phyloP scores from a whole-genome alignment of 2,797 vertebrate genomes.

The Rachycentron canadum region DNA sequence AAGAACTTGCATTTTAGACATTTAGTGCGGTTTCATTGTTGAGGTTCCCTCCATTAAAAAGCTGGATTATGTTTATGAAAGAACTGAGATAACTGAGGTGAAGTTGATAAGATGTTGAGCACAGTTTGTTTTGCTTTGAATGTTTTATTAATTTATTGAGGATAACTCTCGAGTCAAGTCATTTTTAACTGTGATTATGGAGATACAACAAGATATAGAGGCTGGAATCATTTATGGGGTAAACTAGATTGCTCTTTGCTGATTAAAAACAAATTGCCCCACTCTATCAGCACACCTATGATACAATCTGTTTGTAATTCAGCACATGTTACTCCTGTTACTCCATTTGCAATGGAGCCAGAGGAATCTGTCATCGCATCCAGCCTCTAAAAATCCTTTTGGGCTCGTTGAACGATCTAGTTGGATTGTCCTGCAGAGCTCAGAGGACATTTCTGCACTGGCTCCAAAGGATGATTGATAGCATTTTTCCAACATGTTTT shows the following conservation, averaged over 20 bases:
- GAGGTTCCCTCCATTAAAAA: too few species aligned
- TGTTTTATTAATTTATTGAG: too few species aligned
- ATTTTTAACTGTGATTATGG: too few species aligned
- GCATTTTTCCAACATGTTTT: slow-evolving; percentile 30
- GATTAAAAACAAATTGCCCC: too few species aligned
- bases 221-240: neutral
- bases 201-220: neutral
- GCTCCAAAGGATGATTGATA: slow-evolving; percentile 48
- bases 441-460: slow-evolving; percentile 23
- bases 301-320: slow-evolving; percentile 4
- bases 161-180: too few species aligned
- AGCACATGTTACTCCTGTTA: slow-evolving; percentile 12
- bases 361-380: slow-evolving; percentile 27
- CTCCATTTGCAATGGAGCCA: slow-evolving; percentile 14
- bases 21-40: too few species aligned
- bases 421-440: slow-evolving; percentile 29
- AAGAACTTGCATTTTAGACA: too few species aligned
- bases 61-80: too few species aligned
- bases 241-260: neutral
- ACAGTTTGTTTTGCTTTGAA: too few species aligned
- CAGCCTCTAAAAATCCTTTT: slow-evolving; percentile 16
- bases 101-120: too few species aligned
- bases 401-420: slow-evolving; percentile 15
- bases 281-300: neutral
- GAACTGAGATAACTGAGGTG: too few species aligned